phyloP scores from a whole-genome alignment of 2,888 invertebrate genomes.

The Alsophila aescularia region DNA sequence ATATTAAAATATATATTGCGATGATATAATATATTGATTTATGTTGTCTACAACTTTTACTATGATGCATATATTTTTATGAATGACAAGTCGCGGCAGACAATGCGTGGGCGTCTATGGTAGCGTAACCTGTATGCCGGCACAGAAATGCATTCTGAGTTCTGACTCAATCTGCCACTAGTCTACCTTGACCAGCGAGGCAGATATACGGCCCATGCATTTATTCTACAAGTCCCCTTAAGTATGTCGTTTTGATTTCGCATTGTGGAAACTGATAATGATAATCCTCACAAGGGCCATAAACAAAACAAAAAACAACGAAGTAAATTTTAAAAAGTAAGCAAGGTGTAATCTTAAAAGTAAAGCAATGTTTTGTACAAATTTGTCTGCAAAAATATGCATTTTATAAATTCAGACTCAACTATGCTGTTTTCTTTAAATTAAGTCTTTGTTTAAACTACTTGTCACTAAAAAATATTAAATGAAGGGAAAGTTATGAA shows the following conservation, averaged over 20 bases:
- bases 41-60: slow-evolving; percentile 16
- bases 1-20: no score
- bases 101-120: slow-evolving; percentile 16
- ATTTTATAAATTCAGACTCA: no score
- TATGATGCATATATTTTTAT: slow-evolving; percentile 14
- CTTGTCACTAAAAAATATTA: no score
- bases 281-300: no score
- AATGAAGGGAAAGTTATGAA: no score
- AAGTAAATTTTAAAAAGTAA: no score
- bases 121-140: slow-evolving; percentile 13
- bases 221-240: slow-evolving; percentile 4
- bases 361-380: no score
- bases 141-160: slow-evolving; percentile 21
- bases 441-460: no score
- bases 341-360: no score
- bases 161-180: slow-evolving; percentile 47
- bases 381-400: no score
- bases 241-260: background rate
- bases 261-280: no score
- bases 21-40: background rate
- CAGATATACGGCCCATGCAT: slow-evolving; percentile 3
- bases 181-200: slow-evolving; percentile 39
- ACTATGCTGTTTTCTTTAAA: no score
- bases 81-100: slow-evolving; percentile 15
- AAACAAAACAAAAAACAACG: background rate